A percentile compares a stretch with the other conserved stretches of the same genome.
Conservation (phyloP, 2,888 invertebrate genomes). For the Copidosoma aretas region DNA sequence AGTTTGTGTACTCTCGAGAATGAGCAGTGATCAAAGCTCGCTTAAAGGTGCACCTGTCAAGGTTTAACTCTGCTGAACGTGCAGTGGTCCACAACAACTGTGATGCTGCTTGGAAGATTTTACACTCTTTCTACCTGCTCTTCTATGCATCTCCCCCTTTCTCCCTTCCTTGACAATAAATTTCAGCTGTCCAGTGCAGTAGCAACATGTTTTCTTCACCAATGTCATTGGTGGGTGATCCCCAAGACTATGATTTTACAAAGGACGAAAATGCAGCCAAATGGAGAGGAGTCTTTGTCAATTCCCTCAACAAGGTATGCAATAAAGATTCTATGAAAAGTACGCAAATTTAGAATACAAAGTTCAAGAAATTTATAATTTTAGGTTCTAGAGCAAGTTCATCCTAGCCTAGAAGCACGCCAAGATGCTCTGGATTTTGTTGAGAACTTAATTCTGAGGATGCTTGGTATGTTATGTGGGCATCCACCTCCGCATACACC, state of each 20-base stretch:
- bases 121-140: constrained; percentile 9
- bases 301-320: constrained; percentile 85
- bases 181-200: constrained; percentile 16
- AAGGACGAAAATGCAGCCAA: constrained; percentile 87
- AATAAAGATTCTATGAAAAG: neutral
- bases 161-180: constrained; percentile 20
- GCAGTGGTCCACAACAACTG: neutral
- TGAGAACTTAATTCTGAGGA: constrained; percentile 86
- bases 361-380: neutral
- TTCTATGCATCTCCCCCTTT: constrained; percentile 34
- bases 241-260: constrained; percentile 79
- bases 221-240: constrained; percentile 65
- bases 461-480: constrained; percentile 87
- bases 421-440: constrained; percentile 92
- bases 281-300: constrained; percentile 91
- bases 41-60: neutral
- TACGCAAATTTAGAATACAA: neutral
- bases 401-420: constrained; percentile 83
- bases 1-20: no score
- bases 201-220: constrained; percentile 60
- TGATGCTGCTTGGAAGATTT: constrained; percentile 2
- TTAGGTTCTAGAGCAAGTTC: constrained; percentile 89
- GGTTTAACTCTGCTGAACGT: neutral
- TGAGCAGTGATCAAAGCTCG: no score
- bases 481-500: constrained; percentile 80